Evolutionary conservation across 2,113 vertebrate genomes (phyloP), one percentile per base, ranked within the genome.

Genomic region (Anser cygnoides): DNA sequence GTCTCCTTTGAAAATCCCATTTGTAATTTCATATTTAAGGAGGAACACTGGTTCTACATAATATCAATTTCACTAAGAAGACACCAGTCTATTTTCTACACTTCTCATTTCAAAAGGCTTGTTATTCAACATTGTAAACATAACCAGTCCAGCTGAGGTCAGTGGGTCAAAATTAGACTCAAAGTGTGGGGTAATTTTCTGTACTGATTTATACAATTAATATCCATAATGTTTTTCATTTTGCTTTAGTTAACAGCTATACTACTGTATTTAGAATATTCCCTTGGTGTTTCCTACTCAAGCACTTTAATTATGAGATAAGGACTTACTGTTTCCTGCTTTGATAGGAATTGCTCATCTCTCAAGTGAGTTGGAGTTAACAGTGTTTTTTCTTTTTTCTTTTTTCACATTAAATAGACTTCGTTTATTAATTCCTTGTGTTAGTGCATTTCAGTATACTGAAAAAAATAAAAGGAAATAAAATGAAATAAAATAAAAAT

Each of bases 231-330:
- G 11, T 4, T 84, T 94, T 92, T 76, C n/a, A 41, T 61, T 88
- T 89, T 87, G 18, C 35, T 79, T 86, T 75, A 0, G 0, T 75
- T 94, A 84, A 57, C 57, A 92, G 41, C 23, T 17, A 77, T 68
- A 74, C 31, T 62, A 66, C 62, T 57, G 44, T 94, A 72, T 92
- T 92, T 92, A 82, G 70, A 66, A 41, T 92, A 65, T 87, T 93
- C 79, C 73, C 65, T 19, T 62, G 71, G 41, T 90, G 46, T 87
- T 95, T 87, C 35, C 71, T 85, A 58, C 62, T 95, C 58, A 87
- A 83, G 86, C 58, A 72, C 66, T 97, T 93, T 89, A 92, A 93
- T 96, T 95, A 95, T 71, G 67, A 95, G 89, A 92, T 91, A 90
- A 96, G 63, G n/a, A 55, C 67, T 95, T 84, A 79, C 49, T 70